A percentile compares a stretch with the other conserved stretches of the same genome.
These are phyloP conservation scores for Agrotis puta DNA, from an alignment of 2,888 invertebrate species.

Conservation along the genomic window DNA sequence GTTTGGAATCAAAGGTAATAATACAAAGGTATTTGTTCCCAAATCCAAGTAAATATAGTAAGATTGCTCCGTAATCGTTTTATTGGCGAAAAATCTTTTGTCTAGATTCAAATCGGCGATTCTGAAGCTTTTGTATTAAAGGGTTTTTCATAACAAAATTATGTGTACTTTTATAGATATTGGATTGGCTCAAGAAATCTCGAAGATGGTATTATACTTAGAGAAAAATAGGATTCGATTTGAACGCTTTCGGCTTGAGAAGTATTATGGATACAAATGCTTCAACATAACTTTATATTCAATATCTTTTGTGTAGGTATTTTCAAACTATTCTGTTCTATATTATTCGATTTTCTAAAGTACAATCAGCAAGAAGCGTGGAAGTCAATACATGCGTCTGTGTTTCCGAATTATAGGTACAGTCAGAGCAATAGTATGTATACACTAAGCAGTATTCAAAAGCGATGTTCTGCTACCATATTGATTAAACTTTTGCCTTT, in stretches of 20 bases:
- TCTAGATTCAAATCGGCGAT: slow-evolving; percentile 57
- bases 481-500: too few species aligned
- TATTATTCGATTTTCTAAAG: too few species aligned
- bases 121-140: slow-evolving; percentile 49
- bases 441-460: too few species aligned
- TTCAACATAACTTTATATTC: slow-evolving; percentile 22
- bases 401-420: too few species aligned
- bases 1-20: slow-evolving; percentile 60
- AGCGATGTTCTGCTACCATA: too few species aligned
- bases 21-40: slow-evolving; percentile 58
- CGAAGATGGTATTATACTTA: slow-evolving; percentile 49
- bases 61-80: slow-evolving; percentile 58
- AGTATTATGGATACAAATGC: slow-evolving; percentile 38
- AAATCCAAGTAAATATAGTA: slow-evolving; percentile 60
- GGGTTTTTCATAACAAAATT: slow-evolving; percentile 51
- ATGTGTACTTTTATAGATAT: slow-evolving; percentile 52
- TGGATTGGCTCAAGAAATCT: slow-evolving; percentile 50
- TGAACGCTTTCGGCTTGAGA: slow-evolving; percentile 32
- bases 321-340: neutral
- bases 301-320: slow-evolving; percentile 17
- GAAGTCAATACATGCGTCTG: too few species aligned
- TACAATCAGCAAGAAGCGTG: too few species aligned
- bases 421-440: too few species aligned
- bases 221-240: slow-evolving; percentile 56
- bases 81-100: slow-evolving; percentile 53